These are phyloP conservation scores for Drosophila virilis DNA, from an alignment of 1,140 invertebrate species.

Conservation along the genomic window DNA sequence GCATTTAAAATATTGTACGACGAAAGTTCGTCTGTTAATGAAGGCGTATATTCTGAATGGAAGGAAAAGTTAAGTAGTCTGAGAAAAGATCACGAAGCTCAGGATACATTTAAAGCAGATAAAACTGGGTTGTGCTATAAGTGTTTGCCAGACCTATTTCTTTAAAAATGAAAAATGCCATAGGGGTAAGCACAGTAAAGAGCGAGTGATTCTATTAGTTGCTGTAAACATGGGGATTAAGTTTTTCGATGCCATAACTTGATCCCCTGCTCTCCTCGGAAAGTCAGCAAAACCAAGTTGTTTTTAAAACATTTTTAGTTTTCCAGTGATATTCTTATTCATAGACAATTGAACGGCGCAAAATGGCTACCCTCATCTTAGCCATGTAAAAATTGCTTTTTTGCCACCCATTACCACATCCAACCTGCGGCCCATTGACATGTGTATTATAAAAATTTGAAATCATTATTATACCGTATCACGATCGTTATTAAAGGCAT, in stretches of 20 bases:
- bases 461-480: no score
- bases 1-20: no score
- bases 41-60: neutral
- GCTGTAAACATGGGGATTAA: neutral
- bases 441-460: no score
- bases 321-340: constrained; percentile 4
- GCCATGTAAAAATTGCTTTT: neutral
- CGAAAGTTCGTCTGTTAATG: neutral
- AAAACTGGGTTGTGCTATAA: neutral
- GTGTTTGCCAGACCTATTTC: constrained; percentile 2
- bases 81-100: neutral
- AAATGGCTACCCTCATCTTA: constrained; percentile 4
- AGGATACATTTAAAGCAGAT: neutral
- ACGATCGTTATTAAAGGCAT: no score
- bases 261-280: neutral
- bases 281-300: neutral
- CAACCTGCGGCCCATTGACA: neutral
- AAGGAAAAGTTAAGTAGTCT: neutral
- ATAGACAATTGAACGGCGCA: constrained; percentile 6
- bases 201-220: neutral
- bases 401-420: neutral
- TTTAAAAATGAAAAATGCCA: neutral
- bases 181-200: constrained; percentile 3
- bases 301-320: neutral
- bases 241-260: no score